Conservation (phyloP, 2,888 invertebrate genomes). For the Lepas anatifera region DNA sequence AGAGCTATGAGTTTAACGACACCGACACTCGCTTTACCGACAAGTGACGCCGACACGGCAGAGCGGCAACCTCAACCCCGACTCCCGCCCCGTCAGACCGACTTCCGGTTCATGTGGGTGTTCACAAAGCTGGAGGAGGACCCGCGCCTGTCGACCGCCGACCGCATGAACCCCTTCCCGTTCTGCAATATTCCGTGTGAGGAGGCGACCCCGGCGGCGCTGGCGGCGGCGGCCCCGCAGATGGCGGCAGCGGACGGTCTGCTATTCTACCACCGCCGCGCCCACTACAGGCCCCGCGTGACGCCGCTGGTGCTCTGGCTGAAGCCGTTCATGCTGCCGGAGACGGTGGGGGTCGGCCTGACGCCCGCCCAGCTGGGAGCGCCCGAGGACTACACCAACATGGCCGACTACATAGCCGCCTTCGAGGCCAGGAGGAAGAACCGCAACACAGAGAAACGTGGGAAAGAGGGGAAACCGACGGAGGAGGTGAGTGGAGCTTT, state of each 20-base stretch:
- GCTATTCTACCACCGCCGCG: conserved; percentile 76
- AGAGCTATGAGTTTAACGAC: too few relatives aligned
- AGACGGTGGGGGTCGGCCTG: conserved; percentile 38
- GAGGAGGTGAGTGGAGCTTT: too few relatives aligned
- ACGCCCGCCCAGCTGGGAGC: conserved; percentile 35
- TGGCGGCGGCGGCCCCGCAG: background rate
- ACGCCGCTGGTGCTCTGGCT: conserved; percentile 90
- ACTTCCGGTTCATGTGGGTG: background rate
- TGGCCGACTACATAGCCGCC: background rate
- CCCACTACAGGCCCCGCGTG: conserved; percentile 60
- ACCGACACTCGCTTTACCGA: too few relatives aligned
- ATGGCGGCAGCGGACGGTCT: conserved; percentile 54
- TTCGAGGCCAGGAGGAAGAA: background rate
- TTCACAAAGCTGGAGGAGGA: background rate
- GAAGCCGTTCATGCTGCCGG: conserved; percentile 74
- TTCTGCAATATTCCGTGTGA: conserved; percentile 22
- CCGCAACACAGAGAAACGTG: too few relatives aligned
- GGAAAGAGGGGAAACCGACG: too few relatives aligned
- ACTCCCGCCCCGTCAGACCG: background rate
- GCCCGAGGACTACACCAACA: background rate
- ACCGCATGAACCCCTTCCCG: background rate
- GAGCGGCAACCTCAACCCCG: too few relatives aligned
- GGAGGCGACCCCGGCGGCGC: conserved; percentile 22
- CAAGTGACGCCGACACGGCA: too few relatives aligned
- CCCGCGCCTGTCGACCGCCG: background rate